A percentile compares a stretch with the other conserved stretches of the same genome.
These are phyloP conservation scores for Fabriciana adippe DNA, from an alignment of 2,888 invertebrate genomes.

Conservation along the genomic window DNA sequence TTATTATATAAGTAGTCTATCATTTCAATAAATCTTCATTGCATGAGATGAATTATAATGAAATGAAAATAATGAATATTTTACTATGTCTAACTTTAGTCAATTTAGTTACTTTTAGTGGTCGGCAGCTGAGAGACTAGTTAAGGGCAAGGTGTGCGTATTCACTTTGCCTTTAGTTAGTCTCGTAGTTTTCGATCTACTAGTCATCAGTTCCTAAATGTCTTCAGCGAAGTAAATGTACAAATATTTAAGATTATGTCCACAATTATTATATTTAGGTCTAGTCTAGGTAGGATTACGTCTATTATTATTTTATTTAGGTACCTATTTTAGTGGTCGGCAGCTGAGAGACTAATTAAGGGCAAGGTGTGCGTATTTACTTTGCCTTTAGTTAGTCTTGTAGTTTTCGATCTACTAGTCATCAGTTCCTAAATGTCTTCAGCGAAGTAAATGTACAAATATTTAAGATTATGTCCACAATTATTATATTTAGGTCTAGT, in stretches of 20 bases:
- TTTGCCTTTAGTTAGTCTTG: conserved; percentile 25
- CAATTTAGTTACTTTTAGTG: not conserved
- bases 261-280: too few species aligned
- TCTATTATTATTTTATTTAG: not conserved
- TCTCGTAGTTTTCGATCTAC: not conserved
- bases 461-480: too few species aligned
- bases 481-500: not conserved
- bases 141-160: conserved; percentile 17
- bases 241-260: too few species aligned
- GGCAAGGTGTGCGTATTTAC: conserved; percentile 10
- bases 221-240: not conserved
- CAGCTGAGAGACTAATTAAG: conserved; percentile 20
- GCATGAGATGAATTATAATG: too few species aligned
- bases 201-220: not conserved
- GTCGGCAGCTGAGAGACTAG: conserved; percentile 13
- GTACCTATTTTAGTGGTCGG: not conserved
- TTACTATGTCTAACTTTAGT: too few species aligned
- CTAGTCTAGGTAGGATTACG: too few species aligned
- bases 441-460: not conserved
- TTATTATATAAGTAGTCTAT: too few species aligned
- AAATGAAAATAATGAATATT: too few species aligned
- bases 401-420: not conserved
- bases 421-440: not conserved
- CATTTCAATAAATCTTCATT: too few species aligned
- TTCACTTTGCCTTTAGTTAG: conserved; percentile 22